These are phyloP conservation scores for Pristionchus fissidentatus DNA, from an alignment of 2,888 invertebrate genomes.

Conservation along the genomic window DNA sequence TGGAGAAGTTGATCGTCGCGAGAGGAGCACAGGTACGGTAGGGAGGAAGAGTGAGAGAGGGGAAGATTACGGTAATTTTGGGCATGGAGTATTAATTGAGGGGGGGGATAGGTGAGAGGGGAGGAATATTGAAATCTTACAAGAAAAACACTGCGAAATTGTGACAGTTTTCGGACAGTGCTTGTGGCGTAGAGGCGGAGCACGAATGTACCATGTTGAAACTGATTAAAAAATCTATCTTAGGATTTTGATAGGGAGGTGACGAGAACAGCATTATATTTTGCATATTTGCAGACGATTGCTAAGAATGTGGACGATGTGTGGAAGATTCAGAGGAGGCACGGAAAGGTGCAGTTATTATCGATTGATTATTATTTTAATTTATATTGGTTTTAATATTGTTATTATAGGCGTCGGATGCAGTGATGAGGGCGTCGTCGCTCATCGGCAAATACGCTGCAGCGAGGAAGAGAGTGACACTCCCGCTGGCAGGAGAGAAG, in stretches of 20 bases:
- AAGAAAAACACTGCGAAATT: neutral
- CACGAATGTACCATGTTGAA: too few species aligned
- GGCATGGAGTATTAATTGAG: neutral
- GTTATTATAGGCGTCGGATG: neutral
- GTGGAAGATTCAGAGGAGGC: constrained; percentile 67
- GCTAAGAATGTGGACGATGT: constrained; percentile 65
- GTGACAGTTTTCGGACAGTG: neutral
- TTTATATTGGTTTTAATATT: neutral
- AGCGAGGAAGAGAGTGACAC: constrained; percentile 67
- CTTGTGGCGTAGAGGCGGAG: too few species aligned
- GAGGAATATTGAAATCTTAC: neutral
- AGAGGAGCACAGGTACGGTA: constrained; percentile 67
- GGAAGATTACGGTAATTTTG: neutral
- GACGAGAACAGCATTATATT: too few species aligned
- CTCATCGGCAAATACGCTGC: constrained; percentile 75
- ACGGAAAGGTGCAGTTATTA: constrained; percentile 67
- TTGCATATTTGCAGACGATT: constrained; percentile 53
- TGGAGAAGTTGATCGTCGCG: constrained; percentile 82
- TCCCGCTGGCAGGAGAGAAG: constrained; percentile 66
- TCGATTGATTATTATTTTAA: neutral
- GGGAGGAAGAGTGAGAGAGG: too few species aligned
- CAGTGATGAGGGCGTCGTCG: constrained; percentile 76
- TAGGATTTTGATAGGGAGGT: too few species aligned
- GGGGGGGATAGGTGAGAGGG: neutral
- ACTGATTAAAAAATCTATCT: neutral